Base-by-base conservation (phyloP, 2,797 vertebrate species). In the Synaphobranchus kaupii region DNA sequence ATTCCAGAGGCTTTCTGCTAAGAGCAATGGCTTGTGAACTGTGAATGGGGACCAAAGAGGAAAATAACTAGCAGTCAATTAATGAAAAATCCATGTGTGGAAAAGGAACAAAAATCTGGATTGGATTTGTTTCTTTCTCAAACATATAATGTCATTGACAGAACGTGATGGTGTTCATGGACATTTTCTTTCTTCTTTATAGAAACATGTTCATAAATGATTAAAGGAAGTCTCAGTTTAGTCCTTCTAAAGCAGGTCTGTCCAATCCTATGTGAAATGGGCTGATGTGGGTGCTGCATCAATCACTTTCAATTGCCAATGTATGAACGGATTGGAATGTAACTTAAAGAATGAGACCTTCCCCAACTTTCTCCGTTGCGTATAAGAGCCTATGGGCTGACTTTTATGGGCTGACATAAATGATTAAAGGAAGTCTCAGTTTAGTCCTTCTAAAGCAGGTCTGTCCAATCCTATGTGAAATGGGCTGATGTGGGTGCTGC, bases 11-110 rank as follows among this genome's bases (percentile, higher is more conserved):
- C 86, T 87, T 91, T 92, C 85, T 89, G 91, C 87, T 89, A 60
- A 76, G 88, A 63, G 89, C 89, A 90, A n/a, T 90, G 88, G 89
- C 87, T 89, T 88, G 90, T 89, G 92, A 91, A 89, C 86, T 88
- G 84, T 92, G 90, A 91, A 89, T 88, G 87, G 93, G 28, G 17
- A 17, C 34, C 83, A 22, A 7, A 28, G 6, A 1, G 63, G 47
- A 15, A 71, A 85, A 48, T 52, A 28, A 52, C 60, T 10, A 8
- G 44, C 39, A 25, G 84, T 31, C 10, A 34, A 52, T 50, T 44
- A 28, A 25, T 8, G 44, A 28, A 52, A 80, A 85, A 71, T 68
- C 84, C 60, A 68, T 17, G 60, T 48, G 8, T n/a, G 39, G 71
- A 68, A 85, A 68, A 66, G 31, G 34, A 48, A 47, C 7, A 20